These are phyloP conservation scores for Jaculus jaculus DNA, from an alignment of 2,113 vertebrate genomes.

Conservation along the genomic window DNA sequence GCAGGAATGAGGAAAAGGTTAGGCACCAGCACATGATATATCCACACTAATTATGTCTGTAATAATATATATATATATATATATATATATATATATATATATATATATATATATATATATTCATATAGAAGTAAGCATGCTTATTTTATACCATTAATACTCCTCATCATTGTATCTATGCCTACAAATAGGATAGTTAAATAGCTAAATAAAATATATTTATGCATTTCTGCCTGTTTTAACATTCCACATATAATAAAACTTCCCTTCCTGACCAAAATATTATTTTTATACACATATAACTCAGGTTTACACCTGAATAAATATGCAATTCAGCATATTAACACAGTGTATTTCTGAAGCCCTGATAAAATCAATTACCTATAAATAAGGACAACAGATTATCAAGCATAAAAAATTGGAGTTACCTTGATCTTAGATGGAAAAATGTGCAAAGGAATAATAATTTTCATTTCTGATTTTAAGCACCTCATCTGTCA, in stretches of 20 bases:
- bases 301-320: not conserved
- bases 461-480: conserved; percentile 30
- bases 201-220: not conserved
- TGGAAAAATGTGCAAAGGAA: not conserved
- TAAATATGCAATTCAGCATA: not conserved
- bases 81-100: too few species aligned
- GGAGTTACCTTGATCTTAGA: not conserved
- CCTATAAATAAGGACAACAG: not conserved
- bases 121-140: not conserved
- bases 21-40: too few species aligned
- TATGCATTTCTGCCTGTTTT: not conserved
- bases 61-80: too few species aligned
- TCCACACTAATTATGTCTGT: too few species aligned
- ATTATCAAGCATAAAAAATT: not conserved
- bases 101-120: too few species aligned
- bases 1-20: too few species aligned
- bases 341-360: not conserved
- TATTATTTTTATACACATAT: not conserved
- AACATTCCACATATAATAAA: not conserved
- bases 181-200: not conserved
- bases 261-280: not conserved
- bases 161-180: not conserved
- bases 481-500: not conserved
- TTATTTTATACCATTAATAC: not conserved
- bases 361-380: not conserved